Percentiles rank a stretch among this genome's conserved stretches.
Evolutionary conservation across 2,888 invertebrate genomes (phyloP).

Genomic region (Acanthosoma haemorrhoidale): DNA sequence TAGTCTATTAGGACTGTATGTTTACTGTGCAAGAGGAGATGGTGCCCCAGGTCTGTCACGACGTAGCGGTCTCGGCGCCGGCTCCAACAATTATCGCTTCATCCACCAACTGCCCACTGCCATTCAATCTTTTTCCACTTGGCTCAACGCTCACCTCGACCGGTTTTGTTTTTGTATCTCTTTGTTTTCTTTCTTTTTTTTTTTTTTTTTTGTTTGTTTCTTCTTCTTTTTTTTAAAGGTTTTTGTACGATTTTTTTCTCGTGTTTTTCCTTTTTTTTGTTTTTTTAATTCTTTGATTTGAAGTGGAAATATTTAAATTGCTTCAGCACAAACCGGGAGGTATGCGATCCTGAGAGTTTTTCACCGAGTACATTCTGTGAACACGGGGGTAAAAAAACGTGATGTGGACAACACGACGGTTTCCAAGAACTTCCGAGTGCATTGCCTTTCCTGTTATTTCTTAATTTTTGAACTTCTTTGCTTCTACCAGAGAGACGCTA

Average conservation of each 20-base stretch:
- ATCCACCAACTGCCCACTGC: background rate
- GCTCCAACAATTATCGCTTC: background rate
- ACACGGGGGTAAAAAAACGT: background rate
- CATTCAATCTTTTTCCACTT: constrained; percentile 1
- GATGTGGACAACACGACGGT: background rate
- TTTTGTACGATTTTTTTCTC: background rate
- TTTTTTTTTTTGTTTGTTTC: background rate
- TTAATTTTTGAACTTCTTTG: background rate
- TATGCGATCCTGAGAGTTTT: constrained; percentile 1
- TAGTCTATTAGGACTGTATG: too few relatives aligned
- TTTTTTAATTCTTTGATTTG: constrained; percentile 5
- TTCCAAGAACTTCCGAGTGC: constrained; percentile 4
- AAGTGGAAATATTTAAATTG: constrained; percentile 10
- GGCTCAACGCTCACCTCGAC: background rate
- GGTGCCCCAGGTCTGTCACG: too few relatives aligned
- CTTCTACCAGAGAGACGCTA: background rate
- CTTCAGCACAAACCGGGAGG: constrained; percentile 10
- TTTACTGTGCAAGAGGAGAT: background rate
- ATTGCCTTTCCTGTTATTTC: constrained; percentile 5
- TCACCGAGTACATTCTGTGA: background rate
- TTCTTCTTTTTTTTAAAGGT: background rate
- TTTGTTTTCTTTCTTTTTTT: background rate
- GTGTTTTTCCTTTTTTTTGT: too few relatives aligned
- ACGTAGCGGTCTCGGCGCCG: background rate
- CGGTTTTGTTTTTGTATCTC: background rate